Evolutionary conservation across 2,113 vertebrate species (phyloP), one percentile per base, ranked within the genome.

Genomic region (Monopterus albus): DNA sequence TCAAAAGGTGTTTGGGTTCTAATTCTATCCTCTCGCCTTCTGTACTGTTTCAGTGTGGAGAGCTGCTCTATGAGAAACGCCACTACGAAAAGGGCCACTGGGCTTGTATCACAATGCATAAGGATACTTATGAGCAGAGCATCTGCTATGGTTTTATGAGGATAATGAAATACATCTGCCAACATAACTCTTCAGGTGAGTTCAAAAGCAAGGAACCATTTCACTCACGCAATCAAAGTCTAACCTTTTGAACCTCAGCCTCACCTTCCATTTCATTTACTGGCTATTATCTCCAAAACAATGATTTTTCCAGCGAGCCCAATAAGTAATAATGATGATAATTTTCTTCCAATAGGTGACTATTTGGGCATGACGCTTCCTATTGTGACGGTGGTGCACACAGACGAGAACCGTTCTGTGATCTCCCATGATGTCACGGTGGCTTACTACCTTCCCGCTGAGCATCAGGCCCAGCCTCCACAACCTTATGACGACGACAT

Each of bases 81-180:
- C 90, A 91, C 4, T 97, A 97, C 1, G 92, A 94, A 21, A 95
- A 95, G 58, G 95, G 94, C 59, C 91, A 94, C 70, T 97, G 96
- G 96, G 96, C 96, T 50, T 96, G 95, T 17, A 92, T 96, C 47
- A 95, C 81, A 0, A 89, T 95, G 88, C 79, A 45, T 0, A 92
- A 96, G 75, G 92, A 95, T 1, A 95, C 93, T 3, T 97, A 97
- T 0, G 96, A 97, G 20, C 96, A 97, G 87, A 96, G 95, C 88
- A 95, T 95, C 84, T 96, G 95, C 88, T 94, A 95, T 0, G 96
- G 95, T 0, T 97, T 97, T 75, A 97, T 96, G 96, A 95, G 90
- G 91, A 91, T 97, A 70, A 96, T 97, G 96, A 94, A 85, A 89
- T 97, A 96, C 88, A 97, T 97, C 63, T 97, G 96, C 33, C 91